Base-by-base conservation (phyloP, 2,113 vertebrate species). In the Prunella himalayana region DNA sequence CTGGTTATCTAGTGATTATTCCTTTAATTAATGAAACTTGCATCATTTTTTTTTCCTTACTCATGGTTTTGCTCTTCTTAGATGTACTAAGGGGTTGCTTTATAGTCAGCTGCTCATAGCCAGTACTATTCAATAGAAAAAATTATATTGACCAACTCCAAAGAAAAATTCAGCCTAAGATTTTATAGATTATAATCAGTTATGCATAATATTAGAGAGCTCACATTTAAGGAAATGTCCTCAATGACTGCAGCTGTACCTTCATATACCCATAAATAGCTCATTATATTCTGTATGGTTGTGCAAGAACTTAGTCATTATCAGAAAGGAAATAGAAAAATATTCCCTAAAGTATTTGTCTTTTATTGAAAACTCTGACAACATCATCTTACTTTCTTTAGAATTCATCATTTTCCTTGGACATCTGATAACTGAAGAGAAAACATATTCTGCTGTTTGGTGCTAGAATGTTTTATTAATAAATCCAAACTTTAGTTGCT, bases 291-390 rank as follows among this genome's bases (percentile, higher is more conserved):
- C 73, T 82, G 49, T 19, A 45, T 7, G 15, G 45, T 27, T 85
- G 24, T 80, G n/a, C 25, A 64, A 87, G 45, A 61, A 47, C 8
- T 59, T 77, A 56, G 41, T 42, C 54, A 61, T 80, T 86, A 85
- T 69, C 66, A 90, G 51, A 68, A 64, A 79, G 24, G 70, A 92
- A 91, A 78, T 21, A 59, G 83, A 86, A 94, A 72, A 8, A 5
- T 76, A 87, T 57, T 44, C 81, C 85, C 75, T 79, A 35, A 85
- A 71, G 64, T 51, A 72, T 87, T 47, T 76, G 70, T 47, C 66
- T 85, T 71, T 82, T 93, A 77, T 72, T 90, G 69, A 90, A 95
- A 95, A 53, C 6, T 33, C 22, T 49, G 73, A 70, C 83, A 94
- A 17, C 17, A 71, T 69, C 41, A 35, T 44, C 57, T 71, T 41